Base-by-base conservation (phyloP, 2,797 vertebrate genomes). In the Calcarius lapponicus region DNA sequence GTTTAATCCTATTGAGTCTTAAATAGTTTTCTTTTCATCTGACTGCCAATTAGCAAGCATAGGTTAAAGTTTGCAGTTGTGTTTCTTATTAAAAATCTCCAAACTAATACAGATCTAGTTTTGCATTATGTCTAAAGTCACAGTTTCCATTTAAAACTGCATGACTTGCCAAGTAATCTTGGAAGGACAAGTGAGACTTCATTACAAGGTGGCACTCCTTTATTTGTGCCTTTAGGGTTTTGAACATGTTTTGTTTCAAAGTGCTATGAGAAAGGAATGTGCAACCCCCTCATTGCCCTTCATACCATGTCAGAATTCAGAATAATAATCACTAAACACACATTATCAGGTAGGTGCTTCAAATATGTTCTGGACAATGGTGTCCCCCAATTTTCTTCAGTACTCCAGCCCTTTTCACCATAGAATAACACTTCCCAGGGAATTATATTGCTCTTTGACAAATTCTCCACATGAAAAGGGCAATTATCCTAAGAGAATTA, bases 321-420 rank as follows among this genome's bases (percentile, higher is more conserved):
- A 47, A 57, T 3, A 80, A 6, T 18, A 69, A 69, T 62, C 25
- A 48, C 4, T 72, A 54, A 71, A 58, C 13, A 14, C 3, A 4
- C 0, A 0, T 51, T 73, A 32, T 45, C 3, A 43, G 3, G 8
- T 21, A 38, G 9, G 9, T 28, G 9, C 7, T 67, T 11, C 18
- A 69, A 72, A 65, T 45, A 10, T 72, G 4, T 29, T 43, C 40
- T 58, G 24, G 15, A 18, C 57, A 60, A n/a, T 11, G 32, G 26
- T 69, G 5, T 58, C 14, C 17, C 14, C 57, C 26, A 32, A 1
- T 51, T 86, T 17, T n/a, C 11, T 47, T 13, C 3, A 43, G 34
- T 58, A 38, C 6, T 70, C 11, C 34, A 75, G 4, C 7, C 4
- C 4, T 58, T 88, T 83, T 40, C 12, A 9, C 40, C 3, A 7